Evolutionary conservation across 2,113 vertebrate species (phyloP), one percentile per base, ranked within the genome.

Genomic region (Plectropomus leopardus): DNA sequence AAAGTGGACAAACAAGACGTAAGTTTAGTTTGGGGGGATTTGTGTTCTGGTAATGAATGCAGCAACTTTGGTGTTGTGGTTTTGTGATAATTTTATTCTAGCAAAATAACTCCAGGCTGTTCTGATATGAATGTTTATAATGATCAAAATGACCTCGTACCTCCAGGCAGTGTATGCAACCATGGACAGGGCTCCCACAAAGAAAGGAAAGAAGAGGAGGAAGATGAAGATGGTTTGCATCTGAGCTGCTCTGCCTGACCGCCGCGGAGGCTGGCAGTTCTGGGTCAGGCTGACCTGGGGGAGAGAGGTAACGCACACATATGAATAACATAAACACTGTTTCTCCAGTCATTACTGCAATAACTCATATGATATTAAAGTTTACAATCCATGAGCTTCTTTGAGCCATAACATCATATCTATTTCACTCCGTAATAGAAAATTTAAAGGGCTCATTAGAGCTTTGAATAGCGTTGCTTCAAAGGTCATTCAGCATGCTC

Each of bases 191-290:
- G 96, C 95, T 10, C 98, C 98, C 0, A 94, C 55, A 44, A 97
- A 97, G 73, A 95, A 98, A 0, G 98, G 98, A 83, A 97, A 97
- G 78, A 99, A 98, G 11, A 99, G 95, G 17, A 99, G 89, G 24
- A 95, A 86, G 19, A 97, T 95, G 89, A 98, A 98, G 79, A 96
- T 87, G 0, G 98, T 99, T 78, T 94, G 95, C 97, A 98, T 98
- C 65, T 98, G 97, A 13, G 97, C 95, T 7, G 98, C 98, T 11
- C 96, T 94, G 94, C 97, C 97, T 6, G 93, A 94, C 50, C 95
- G 95, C 81, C 91, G 86, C 0, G 98, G 97, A 9, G 98, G 97
- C 69, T 97, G 97, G 83, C 97, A 99, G 85, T 99, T 99, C 94
- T 92, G 96, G 74, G 88, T 95, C 73, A 99, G 90, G 59, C 98